Evolutionary conservation across 2,113 vertebrate species (phyloP).

Genomic region (Gymnobelideus leadbeateri): DNA sequence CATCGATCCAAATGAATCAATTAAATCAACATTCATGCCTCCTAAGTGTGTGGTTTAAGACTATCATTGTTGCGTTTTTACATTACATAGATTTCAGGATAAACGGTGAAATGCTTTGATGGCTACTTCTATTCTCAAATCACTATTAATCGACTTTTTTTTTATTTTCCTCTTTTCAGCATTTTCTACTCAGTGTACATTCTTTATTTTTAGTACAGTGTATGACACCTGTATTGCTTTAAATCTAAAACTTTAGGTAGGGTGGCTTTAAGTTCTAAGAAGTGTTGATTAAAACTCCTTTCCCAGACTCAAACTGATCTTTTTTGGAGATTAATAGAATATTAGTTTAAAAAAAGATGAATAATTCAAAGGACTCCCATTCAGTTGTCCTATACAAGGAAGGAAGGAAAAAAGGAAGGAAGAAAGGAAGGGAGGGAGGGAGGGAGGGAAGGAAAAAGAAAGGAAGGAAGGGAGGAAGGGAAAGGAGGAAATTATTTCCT

Average conservation of each 20-base stretch:
- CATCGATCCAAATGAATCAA: constrained; percentile 66
- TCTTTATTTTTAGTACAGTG: constrained; percentile 39
- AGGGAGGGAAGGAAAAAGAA: not conserved
- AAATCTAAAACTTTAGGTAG: constrained; percentile 70
- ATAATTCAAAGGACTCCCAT: constrained; percentile 78
- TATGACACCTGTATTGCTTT: constrained; percentile 57
- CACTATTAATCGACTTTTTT: constrained; percentile 63
- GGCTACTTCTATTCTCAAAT: constrained; percentile 48
- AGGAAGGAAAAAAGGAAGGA: not conserved
- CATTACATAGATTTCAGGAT: not conserved
- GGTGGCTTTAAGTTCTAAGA: constrained; percentile 70
- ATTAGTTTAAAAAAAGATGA: constrained; percentile 67
- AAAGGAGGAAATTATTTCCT: constrained; percentile 73
- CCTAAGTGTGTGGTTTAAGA: constrained; percentile 48
- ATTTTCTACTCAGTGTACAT: constrained; percentile 48
- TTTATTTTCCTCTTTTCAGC: constrained; percentile 43
- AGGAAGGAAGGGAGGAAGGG: constrained; percentile 69
- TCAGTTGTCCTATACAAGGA: constrained; percentile 74
- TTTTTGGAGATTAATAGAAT: constrained; percentile 76
- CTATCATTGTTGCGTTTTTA: constrained; percentile 52
- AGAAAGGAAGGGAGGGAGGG: not conserved
- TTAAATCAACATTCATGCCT: constrained; percentile 70
- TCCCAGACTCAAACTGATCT: constrained; percentile 78
- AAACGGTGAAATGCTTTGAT: constrained; percentile 65
- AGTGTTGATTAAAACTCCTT: constrained; percentile 61